Percentiles rank a stretch among this genome's conserved stretches.
phyloP scores from a whole-genome alignment of 2,113 vertebrate genomes.

The Prolemur simus region DNA sequence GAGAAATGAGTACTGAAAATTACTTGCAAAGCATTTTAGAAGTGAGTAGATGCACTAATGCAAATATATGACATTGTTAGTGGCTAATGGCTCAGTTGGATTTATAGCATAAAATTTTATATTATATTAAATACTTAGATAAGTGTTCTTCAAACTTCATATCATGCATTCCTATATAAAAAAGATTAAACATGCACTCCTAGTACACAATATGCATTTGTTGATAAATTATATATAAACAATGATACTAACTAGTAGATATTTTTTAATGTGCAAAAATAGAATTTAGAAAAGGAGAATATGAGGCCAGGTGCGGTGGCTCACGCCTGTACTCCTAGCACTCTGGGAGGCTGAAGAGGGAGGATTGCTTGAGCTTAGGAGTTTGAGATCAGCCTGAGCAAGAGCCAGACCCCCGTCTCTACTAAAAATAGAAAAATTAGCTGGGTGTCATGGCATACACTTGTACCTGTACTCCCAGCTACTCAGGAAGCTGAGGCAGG shows the following conservation, averaged over 20 bases:
- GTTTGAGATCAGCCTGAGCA: no score
- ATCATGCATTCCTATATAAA: not conserved
- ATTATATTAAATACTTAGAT: constrained; percentile 2
- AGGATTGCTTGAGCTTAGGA: no score
- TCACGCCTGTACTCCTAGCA: no score
- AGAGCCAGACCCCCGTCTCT: no score
- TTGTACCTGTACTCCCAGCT: no score
- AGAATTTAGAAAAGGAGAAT: constrained; percentile 17
- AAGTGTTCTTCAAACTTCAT: not conserved
- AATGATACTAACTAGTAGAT: not conserved
- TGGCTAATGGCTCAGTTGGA: not conserved
- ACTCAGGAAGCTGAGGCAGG: no score
- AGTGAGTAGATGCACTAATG: not conserved
- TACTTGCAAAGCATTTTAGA: constrained; percentile 5
- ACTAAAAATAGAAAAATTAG: no score
- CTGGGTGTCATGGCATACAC: no score
- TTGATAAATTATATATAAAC: not conserved
- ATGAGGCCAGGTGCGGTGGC: not conserved
- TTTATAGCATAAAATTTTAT: not conserved
- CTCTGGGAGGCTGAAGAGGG: no score
- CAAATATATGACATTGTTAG: not conserved
- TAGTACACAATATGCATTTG: not conserved
- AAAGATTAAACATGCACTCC: not conserved
- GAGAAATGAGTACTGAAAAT: not conserved
- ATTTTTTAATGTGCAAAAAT: not conserved